Evolutionary conservation across 2,797 vertebrate species (phyloP).

Genomic region (Remorina albescens): DNA sequence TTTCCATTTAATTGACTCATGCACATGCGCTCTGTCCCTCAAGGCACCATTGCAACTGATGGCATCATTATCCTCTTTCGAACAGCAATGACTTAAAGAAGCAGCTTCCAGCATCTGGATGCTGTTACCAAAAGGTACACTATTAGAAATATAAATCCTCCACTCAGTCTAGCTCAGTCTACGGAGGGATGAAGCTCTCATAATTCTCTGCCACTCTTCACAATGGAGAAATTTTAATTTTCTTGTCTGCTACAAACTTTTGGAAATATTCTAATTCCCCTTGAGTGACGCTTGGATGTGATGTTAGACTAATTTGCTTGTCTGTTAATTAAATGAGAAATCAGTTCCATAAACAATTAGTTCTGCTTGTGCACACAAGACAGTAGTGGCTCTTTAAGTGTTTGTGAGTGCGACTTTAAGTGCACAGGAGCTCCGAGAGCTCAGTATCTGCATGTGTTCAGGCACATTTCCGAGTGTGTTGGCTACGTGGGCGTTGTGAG

Average conservation of each 20-base stretch:
- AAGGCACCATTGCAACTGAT: slow-evolving; percentile 66
- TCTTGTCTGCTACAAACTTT: slow-evolving; percentile 65
- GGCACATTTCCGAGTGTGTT: slow-evolving; percentile 21
- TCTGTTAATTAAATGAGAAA: slow-evolving; percentile 81
- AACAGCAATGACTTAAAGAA: slow-evolving; percentile 51
- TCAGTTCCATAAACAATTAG: slow-evolving; percentile 77
- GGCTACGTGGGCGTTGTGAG: slow-evolving; percentile 52
- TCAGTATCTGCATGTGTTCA: slow-evolving; percentile 2
- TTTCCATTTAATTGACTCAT: slow-evolving; percentile 66
- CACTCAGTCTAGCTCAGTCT: slow-evolving; percentile 32
- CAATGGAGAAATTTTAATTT: slow-evolving; percentile 52
- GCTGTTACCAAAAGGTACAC: slow-evolving; percentile 31
- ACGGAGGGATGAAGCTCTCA: slow-evolving; percentile 19
- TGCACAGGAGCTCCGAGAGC: slow-evolving; percentile 11
- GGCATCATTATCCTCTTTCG: slow-evolving; percentile 68
- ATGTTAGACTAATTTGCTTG: slow-evolving; percentile 70
- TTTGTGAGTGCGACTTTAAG: slow-evolving; percentile 28
- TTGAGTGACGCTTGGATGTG: slow-evolving; percentile 66
- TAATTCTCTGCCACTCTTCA: slow-evolving; percentile 41
- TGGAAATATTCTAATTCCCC: slow-evolving; percentile 66
- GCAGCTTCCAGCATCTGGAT: slow-evolving; percentile 40
- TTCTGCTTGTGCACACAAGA: slow-evolving; percentile 48
- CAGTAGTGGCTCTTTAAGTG: slow-evolving; percentile 30
- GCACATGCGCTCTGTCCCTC: slow-evolving; percentile 49
- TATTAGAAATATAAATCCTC: slow-evolving; percentile 32